Percentiles rank a stretch among this genome's conserved stretches.
phyloP scores from a whole-genome alignment of 2,113 vertebrate species.

The Morone chrysops region DNA sequence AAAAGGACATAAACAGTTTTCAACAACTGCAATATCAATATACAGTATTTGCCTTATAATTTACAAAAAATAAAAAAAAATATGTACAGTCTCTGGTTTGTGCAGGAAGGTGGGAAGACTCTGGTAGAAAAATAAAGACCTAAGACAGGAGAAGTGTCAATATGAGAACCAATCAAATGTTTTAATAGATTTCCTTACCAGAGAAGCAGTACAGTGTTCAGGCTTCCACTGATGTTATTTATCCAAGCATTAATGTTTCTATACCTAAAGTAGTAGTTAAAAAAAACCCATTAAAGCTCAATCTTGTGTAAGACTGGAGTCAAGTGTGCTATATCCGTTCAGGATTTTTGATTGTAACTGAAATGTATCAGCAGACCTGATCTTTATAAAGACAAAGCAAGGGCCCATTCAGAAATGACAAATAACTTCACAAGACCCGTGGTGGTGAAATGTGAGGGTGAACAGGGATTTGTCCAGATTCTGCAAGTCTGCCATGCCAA shows the following conservation, averaged over 20 bases:
- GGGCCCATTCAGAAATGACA: slow-evolving; percentile 57
- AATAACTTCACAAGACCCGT: slow-evolving; percentile 57
- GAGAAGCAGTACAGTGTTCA: slow-evolving; percentile 43
- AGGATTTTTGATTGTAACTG: slow-evolving; percentile 37
- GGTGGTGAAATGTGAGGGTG: slow-evolving; percentile 27
- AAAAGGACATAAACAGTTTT: slow-evolving; percentile 73
- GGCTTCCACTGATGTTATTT: slow-evolving; percentile 38
- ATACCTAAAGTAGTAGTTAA: slow-evolving; percentile 7
- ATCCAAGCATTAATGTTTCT: slow-evolving; percentile 36
- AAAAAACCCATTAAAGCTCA: slow-evolving; percentile 26
- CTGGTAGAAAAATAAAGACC: slow-evolving; percentile 78
- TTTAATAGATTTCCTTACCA: slow-evolving; percentile 33
- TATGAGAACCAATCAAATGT: slow-evolving; percentile 40
- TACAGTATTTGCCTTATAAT: slow-evolving; percentile 78
- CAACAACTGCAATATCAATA: slow-evolving; percentile 83
- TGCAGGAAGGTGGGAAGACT: slow-evolving; percentile 92
- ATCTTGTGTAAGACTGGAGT: slow-evolving; percentile 59
- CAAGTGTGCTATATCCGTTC: slow-evolving; percentile 23
- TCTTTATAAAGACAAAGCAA: slow-evolving; percentile 47
- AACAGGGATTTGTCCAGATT: slow-evolving; percentile 37
- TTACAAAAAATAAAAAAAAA: slow-evolving; percentile 87
- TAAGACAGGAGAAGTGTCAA: slow-evolving; percentile 59
- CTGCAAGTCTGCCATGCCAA: slow-evolving; percentile 19
- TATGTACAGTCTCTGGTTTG: slow-evolving; percentile 93
- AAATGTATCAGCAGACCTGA: slow-evolving; percentile 29